Percentiles rank a stretch among this genome's conserved stretches.
These are phyloP conservation scores for Mylabris sibirica DNA, from an alignment of 2,888 invertebrate genomes.

Conservation along the genomic window DNA sequence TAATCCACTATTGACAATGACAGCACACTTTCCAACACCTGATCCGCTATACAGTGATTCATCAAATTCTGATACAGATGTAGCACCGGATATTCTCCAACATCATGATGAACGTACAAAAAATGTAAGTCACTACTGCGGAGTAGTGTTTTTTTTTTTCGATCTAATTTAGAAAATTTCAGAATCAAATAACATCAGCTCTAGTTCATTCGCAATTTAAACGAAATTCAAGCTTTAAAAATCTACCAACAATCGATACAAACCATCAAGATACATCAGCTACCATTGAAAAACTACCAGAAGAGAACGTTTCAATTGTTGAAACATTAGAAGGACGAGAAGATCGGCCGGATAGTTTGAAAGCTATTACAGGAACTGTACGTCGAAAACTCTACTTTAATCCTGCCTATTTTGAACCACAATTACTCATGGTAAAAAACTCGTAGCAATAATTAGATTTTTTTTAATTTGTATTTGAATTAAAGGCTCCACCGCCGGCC, in stretches of 20 bases:
- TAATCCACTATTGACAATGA: constrained; percentile 73
- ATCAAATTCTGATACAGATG: constrained; percentile 73
- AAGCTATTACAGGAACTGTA: constrained; percentile 72
- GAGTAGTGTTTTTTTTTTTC: neutral
- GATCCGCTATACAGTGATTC: constrained; percentile 65
- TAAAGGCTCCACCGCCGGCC: constrained; percentile 85
- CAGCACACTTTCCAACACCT: constrained; percentile 67
- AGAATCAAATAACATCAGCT: constrained; percentile 72
- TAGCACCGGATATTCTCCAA: constrained; percentile 61
- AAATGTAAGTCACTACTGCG: constrained; percentile 52
- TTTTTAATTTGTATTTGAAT: constrained; percentile 20
- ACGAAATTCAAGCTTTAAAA: constrained; percentile 18
- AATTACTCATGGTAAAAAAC: constrained; percentile 75
- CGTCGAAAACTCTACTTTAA: constrained; percentile 86
- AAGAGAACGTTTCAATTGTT: constrained; percentile 85
- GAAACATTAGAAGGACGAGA: constrained; percentile 76
- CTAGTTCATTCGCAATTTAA: constrained; percentile 70
- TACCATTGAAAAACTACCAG: constrained; percentile 78
- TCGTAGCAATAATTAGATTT: constrained; percentile 19
- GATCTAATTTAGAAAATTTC: constrained; percentile 29
- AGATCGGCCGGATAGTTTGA: constrained; percentile 71
- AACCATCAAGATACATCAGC: constrained; percentile 65
- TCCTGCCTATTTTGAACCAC: constrained; percentile 90
- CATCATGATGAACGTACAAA: constrained; percentile 55
- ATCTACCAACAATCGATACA: constrained; percentile 39